Evolutionary conservation across 2,888 invertebrate species (phyloP), one percentile per base, ranked within the genome.

Genomic region (Protophormia terraenovae): DNA sequence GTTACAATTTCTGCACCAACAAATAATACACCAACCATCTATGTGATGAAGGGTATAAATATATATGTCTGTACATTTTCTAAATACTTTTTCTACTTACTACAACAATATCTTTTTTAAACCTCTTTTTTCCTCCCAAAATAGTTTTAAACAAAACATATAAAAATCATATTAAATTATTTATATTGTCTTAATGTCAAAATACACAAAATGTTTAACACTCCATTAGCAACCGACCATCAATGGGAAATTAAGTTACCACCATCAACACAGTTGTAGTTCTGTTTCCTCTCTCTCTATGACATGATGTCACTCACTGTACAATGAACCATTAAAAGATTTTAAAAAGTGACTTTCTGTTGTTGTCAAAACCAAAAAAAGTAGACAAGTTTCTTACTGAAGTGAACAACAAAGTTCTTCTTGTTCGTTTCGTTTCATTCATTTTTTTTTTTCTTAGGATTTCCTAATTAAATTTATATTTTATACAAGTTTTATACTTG

Each of bases 401-500:
- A 73, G 10, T 67, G 27, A 64, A 53, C 69, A 69, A 64, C 55
- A 55, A 77, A 77, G 47, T 73, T 73, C 10, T 27, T 32, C 45
- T 66, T 72, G 45, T 14, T 35, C 24, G 38, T 71, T 71, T 64
- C 16, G n/a, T 66, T 27, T 22, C 0, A 3, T 64, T 58, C 3
- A 41, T 14, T 19, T 38, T 60, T 27, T 14, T 58, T 19, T 58
- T 27, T 60, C 50, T 67, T 60, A 35, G 67, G 66, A 77, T 84
- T 81, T 81, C 72, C 80, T 84, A 84, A 84, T 84, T 84, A 84
- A 80, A 84, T 84, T 84, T 81, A 72, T 77, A 50, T 38, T 62
- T 67, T 77, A 50, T 53, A 69, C 14, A 75, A 71, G 55, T 75
- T 71, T 78, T 16, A 4, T 35, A 50, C 50, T 62, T 64, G 53